Conservation (phyloP, 2,888 invertebrate genomes). For the Myopa testacea region DNA sequence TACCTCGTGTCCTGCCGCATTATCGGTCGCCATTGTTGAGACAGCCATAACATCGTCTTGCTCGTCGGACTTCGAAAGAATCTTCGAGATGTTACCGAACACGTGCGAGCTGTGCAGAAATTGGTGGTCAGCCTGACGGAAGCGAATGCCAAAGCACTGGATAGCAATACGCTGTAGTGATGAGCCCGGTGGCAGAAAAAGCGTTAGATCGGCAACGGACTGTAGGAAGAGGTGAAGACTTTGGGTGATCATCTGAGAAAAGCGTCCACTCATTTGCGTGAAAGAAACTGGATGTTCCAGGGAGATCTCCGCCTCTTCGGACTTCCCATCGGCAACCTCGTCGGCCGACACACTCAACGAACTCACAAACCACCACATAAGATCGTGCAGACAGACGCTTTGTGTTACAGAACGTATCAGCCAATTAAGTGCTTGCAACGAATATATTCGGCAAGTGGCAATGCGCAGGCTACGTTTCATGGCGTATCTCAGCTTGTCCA, state of each 20-base stretch:
- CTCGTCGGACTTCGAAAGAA: slow-evolving; percentile 92
- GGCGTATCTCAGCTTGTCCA: slow-evolving; percentile 84
- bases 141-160: slow-evolving; percentile 92
- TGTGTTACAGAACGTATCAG: slow-evolving; percentile 90
- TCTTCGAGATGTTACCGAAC: slow-evolving; percentile 95
- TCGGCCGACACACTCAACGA: slow-evolving; percentile 76
- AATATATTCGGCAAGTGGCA: slow-evolving; percentile 84
- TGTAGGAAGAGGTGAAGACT: slow-evolving; percentile 89
- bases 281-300: slow-evolving; percentile 83
- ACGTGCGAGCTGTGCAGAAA: slow-evolving; percentile 92
- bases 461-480: slow-evolving; percentile 89
- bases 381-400: slow-evolving; percentile 90
- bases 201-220: slow-evolving; percentile 92
- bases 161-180: slow-evolving; percentile 92
- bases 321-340: slow-evolving; percentile 63
- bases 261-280: slow-evolving; percentile 80
- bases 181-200: slow-evolving; percentile 87
- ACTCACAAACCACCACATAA: slow-evolving; percentile 96
- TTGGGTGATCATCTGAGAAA: slow-evolving; percentile 76
- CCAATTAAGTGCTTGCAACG: slow-evolving; percentile 97
- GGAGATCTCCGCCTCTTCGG: slow-evolving; percentile 61
- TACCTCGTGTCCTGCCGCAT: slow-evolving; percentile 49
- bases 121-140: slow-evolving; percentile 88
- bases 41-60: slow-evolving; percentile 70
- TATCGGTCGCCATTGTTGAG: slow-evolving; percentile 61